A percentile compares a stretch with the other conserved stretches of the same genome.
phyloP scores from a whole-genome alignment of 2,797 vertebrate genomes.

The Salarias fasciatus region DNA sequence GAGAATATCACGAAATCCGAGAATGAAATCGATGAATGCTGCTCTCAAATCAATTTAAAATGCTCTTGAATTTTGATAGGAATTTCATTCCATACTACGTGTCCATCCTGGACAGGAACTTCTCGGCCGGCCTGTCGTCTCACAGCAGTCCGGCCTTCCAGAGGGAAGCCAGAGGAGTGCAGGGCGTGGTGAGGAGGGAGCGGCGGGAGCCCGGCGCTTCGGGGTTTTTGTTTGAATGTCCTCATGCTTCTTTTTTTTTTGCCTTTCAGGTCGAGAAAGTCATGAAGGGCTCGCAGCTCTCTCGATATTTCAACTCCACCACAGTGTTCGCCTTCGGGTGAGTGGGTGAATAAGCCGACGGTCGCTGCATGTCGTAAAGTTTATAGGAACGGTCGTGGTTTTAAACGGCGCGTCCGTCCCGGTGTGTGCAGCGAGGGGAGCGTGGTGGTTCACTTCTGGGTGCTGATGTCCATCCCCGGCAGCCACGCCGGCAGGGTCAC shows the following conservation, averaged over 20 bases:
- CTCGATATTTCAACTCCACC: constrained; percentile 88
- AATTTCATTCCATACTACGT: no score
- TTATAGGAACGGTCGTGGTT: no score
- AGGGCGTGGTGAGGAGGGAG: constrained; percentile 83
- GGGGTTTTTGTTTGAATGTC: no score
- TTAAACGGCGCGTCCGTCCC: no score
- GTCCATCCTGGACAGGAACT: constrained; percentile 85
- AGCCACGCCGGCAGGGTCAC: constrained; percentile 77
- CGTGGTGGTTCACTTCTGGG: constrained; percentile 90
- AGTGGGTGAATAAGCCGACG: no score
- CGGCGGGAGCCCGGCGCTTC: no score
- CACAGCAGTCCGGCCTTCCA: constrained; percentile 83
- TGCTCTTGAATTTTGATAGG: no score
- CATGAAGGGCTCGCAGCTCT: constrained; percentile 83
- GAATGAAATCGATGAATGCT: no score
- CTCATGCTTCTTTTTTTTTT: no score
- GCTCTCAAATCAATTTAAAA: no score
- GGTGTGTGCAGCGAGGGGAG: constrained; percentile 89
- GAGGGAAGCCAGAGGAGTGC: constrained; percentile 79
- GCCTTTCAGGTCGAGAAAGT: constrained; percentile 84
- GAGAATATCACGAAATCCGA: no score
- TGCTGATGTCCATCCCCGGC: constrained; percentile 86
- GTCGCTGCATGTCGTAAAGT: no score
- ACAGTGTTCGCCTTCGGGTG: constrained; percentile 92
- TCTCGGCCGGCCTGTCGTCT: constrained; percentile 82